These are phyloP conservation scores for Athalia cordata DNA, from an alignment of 2,888 invertebrate species.

Conservation along the genomic window DNA sequence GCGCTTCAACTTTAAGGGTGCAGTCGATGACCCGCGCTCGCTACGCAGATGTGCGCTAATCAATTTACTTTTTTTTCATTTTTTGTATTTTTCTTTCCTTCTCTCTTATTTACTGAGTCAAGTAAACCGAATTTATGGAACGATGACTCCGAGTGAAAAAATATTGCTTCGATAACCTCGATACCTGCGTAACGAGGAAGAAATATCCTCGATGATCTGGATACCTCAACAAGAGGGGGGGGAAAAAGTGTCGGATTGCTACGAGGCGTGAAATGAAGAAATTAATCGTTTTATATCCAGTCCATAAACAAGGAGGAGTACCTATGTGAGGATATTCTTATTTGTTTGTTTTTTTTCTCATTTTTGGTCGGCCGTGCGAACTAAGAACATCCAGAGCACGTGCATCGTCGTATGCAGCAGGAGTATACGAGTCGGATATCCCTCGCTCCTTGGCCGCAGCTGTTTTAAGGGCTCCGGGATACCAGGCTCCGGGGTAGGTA, in stretches of 20 bases:
- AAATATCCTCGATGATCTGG: no score
- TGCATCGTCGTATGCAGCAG: slow-evolving; percentile 39
- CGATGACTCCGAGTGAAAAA: no score
- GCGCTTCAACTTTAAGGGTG: not conserved
- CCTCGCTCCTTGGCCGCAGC: slow-evolving; percentile 27
- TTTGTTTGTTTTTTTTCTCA: not conserved
- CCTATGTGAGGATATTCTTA: not conserved
- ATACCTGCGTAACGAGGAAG: no score
- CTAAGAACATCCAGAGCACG: slow-evolving; percentile 45
- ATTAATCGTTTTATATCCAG: slow-evolving; percentile 4
- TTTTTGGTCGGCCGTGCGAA: slow-evolving; percentile 37
- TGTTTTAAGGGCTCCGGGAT: slow-evolving; percentile 46
- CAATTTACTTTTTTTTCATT: no score
- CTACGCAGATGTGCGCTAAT: no score
- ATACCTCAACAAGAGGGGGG: no score
- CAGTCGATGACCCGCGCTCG: no score
- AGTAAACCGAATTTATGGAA: no score
- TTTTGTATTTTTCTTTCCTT: no score
- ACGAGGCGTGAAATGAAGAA: not conserved
- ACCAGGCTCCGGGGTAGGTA: slow-evolving; percentile 12
- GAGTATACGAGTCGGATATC: not conserved
- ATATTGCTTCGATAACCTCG: no score
- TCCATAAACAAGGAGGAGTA: not conserved
- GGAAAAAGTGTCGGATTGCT: not conserved
- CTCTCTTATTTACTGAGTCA: no score